phyloP scores from a whole-genome alignment of 2,888 invertebrate species.

The Drosophila koepferae region DNA sequence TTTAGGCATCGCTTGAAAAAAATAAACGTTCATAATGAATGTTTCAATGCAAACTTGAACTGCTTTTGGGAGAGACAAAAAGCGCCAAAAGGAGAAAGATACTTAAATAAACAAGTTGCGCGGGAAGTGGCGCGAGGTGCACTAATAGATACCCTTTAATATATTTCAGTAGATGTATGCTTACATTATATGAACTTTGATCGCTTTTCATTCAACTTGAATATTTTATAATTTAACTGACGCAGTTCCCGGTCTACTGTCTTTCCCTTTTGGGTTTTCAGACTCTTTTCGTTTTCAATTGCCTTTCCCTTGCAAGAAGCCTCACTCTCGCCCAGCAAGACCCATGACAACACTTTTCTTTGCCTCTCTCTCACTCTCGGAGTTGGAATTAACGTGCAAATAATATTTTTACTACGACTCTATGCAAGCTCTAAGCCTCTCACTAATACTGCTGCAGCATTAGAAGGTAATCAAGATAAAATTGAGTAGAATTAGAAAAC shows the following conservation, averaged over 20 bases:
- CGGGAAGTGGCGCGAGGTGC: no score
- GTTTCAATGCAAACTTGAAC: slow-evolving; percentile 50
- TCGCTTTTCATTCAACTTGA: no score
- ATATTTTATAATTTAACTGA: no score
- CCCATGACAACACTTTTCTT: no score
- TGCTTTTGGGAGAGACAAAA: slow-evolving; percentile 27
- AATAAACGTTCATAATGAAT: slow-evolving; percentile 12
- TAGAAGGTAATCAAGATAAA: not conserved
- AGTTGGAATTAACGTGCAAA: no score
- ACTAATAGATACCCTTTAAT: not conserved
- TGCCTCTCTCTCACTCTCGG: no score
- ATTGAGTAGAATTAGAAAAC: not conserved
- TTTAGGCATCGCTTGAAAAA: slow-evolving; percentile 23
- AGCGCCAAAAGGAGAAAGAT: slow-evolving; percentile 47
- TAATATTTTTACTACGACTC: no score
- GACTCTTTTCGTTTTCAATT: no score
- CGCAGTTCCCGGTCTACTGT: no score
- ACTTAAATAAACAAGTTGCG: slow-evolving; percentile 26
- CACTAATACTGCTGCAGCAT: not conserved
- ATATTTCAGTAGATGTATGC: not conserved
- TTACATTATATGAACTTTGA: not conserved
- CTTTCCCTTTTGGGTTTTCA: rapidly evolving
- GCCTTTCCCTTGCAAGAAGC: no score
- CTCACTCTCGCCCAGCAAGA: no score
- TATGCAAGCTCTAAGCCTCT: no score